phyloP scores from a whole-genome alignment of 23 tunicate genomes.

The Trididemnum nubilum region DNA sequence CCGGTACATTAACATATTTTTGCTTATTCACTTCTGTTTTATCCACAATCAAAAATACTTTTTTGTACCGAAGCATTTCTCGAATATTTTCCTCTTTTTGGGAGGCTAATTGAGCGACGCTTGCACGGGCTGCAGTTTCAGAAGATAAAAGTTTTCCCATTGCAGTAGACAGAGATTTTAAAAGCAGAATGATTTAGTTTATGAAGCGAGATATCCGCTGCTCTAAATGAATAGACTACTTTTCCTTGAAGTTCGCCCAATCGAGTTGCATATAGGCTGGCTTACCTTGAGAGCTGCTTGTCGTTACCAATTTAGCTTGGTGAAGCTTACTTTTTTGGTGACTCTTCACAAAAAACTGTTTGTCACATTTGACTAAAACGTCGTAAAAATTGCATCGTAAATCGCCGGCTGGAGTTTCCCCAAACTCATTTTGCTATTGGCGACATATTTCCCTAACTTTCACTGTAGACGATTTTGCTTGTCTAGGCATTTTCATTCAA shows the following conservation, averaged over 20 bases:
- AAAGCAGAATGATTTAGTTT: constrained; percentile 23
- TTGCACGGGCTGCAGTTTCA: constrained; percentile 38
- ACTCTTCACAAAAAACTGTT: constrained; percentile 13
- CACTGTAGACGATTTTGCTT: too few species aligned
- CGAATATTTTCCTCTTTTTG: too few species aligned
- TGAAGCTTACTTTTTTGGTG: constrained; percentile 22
- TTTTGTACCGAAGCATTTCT: too few species aligned
- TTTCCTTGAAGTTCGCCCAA: constrained; percentile 8
- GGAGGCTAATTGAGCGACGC: constrained; percentile 19
- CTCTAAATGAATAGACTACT: constrained; percentile 1
- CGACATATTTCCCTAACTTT: too few species aligned
- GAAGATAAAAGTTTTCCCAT: constrained; percentile 44
- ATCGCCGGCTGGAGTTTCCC: constrained; percentile 15
- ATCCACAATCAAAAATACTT: too few species aligned
- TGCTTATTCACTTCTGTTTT: too few species aligned
- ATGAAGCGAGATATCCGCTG: constrained; percentile 32
- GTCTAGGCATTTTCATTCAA: too few species aligned
- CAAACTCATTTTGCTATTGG: constrained; percentile 7
- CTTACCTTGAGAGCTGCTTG: too few species aligned
- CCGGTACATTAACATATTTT: constrained; percentile 21
- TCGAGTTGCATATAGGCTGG: constrained; percentile 8
- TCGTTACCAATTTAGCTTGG: constrained; percentile 18
- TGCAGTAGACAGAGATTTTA: constrained; percentile 23
- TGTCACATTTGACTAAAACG: constrained; percentile 29
- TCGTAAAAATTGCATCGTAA: constrained; percentile 13